Evolutionary conservation across 2,797 vertebrate genomes (phyloP), one percentile per base, ranked within the genome.

Genomic region (Danio tinwini): DNA sequence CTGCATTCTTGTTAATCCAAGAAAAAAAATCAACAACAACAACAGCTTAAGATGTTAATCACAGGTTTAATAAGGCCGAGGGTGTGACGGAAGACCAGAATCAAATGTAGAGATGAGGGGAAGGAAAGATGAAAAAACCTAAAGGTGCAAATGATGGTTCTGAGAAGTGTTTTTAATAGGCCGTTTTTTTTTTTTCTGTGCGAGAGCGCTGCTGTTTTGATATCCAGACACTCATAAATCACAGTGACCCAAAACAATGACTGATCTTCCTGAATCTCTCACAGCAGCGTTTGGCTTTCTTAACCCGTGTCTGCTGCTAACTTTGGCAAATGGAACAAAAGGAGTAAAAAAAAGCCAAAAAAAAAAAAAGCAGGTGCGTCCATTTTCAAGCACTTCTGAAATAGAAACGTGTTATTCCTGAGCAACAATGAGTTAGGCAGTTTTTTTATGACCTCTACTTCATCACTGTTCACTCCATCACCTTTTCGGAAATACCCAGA

Each of bases 201-300:
- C 21, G 19, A 73, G 61, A 56, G 69, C 61, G 6, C 69, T 8
- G 69, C 49, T 80, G 59, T 73, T 80, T 80, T 65, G 78, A 80
- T 80, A 19, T 52, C 55, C 69, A 80, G 76, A 82, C 64, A 69
- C 55, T 69, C 81, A 77, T 74, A 79, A 79, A 82, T 82, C 81
- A 82, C 71, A 70, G 19, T 75, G 81, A 82, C 81, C 81, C 55
- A 78, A 70, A 68, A 73, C 55, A 73, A 73, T 80, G 78, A 80
- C 78, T 80, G 62, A 67, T 71, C 69, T 56, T 68, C 63, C 49
- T 55, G 68, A 78, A 69, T 77, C 81, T 78, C 56, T 82, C 73
- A 77, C 59, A 2, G 68, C n/a, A 77, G 40, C 74, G 3, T 77
- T 82, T 80, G 67, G 69, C 74, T 82, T 72, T 72, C 44, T 64